Evolutionary conservation across 1,140 invertebrate species (phyloP), one percentile per base, ranked within the genome.

Genomic region (Chrysomallon squamiferum): DNA sequence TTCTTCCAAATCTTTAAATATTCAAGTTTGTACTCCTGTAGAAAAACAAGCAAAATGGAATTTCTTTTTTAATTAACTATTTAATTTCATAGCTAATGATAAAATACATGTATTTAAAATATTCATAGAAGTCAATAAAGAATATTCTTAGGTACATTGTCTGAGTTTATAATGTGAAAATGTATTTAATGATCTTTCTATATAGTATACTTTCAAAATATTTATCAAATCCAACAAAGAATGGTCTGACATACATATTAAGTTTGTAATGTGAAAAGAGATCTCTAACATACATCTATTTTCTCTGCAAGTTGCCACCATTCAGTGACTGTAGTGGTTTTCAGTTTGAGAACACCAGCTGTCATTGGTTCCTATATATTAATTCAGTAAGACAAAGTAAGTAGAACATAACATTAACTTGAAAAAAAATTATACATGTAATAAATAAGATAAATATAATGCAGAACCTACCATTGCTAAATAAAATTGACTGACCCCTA

Each of bases 241-340:
- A n/a, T n/a, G n/a, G n/a, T n/a, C n/a, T n/a, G n/a, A n/a, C n/a
- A n/a, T n/a, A n/a, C n/a, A n/a, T n/a, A n/a, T n/a, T n/a, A n/a
- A n/a, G n/a, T n/a, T n/a, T n/a, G n/a, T 22, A 27, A 25, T 15
- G 18, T 30, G 29, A 30, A 54, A 25, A 54, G 13, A 52, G 18
- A 27, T 54, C 22, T 27, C 7, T 2, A 13, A 32, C 30, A 35
- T 27, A 59, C 58, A 18, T 43, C 30, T 35, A 59, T 18, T 6
- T 59, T 33, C 41, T 41, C 7, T 11, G 58, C 41, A 22, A 59
- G 58, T 11, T 59, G 7, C 32, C 32, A 59, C 58, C 58, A 59
- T n/a, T 59, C 32, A 22, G 15, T n/a, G 2, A 59, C 58, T 9
- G 58, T 41, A 4, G 27, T 59, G 58, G 11, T 32, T 32, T 25